A percentile compares a stretch with the other conserved stretches of the same genome.
These are phyloP conservation scores for Cinara cedri DNA, from an alignment of 2,888 invertebrate genomes.

Conservation along the genomic window DNA sequence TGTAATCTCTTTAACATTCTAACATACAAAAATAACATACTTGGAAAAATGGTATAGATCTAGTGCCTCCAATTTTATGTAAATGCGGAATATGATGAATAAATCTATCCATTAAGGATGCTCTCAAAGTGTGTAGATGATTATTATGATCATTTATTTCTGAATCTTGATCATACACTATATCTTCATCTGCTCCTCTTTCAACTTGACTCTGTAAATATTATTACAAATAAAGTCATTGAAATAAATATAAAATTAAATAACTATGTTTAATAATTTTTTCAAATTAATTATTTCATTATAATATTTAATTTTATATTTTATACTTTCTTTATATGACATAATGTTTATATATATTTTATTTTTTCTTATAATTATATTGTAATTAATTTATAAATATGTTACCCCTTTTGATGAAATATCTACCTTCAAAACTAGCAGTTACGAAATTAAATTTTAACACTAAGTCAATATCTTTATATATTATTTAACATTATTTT, in stretches of 20 bases:
- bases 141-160: conserved; percentile 65
- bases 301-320: too few relatives aligned
- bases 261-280: not conserved
- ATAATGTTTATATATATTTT: too few relatives aligned
- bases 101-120: conserved; percentile 76
- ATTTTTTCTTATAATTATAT: too few relatives aligned
- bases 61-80: conserved; percentile 78
- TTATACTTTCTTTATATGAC: too few relatives aligned
- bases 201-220: conserved; percentile 38
- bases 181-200: conserved; percentile 33
- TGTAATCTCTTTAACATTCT: not conserved
- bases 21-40: conserved; percentile 63
- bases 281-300: too few relatives aligned
- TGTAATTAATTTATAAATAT: too few relatives aligned
- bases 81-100: conserved; percentile 79
- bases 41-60: conserved; percentile 91
- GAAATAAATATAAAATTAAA: not conserved
- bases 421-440: too few relatives aligned
- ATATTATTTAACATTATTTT: too few relatives aligned
- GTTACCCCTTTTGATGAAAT: too few relatives aligned
- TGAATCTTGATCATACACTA: conserved; percentile 60
- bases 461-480: too few relatives aligned
- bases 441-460: too few relatives aligned
- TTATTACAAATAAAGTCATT: not conserved
- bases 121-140: conserved; percentile 72